A percentile compares a stretch with the other conserved stretches of the same genome.
Conservation (phyloP, 35 echinoderm and acorn worm genomes). For the Patiria miniata region DNA sequence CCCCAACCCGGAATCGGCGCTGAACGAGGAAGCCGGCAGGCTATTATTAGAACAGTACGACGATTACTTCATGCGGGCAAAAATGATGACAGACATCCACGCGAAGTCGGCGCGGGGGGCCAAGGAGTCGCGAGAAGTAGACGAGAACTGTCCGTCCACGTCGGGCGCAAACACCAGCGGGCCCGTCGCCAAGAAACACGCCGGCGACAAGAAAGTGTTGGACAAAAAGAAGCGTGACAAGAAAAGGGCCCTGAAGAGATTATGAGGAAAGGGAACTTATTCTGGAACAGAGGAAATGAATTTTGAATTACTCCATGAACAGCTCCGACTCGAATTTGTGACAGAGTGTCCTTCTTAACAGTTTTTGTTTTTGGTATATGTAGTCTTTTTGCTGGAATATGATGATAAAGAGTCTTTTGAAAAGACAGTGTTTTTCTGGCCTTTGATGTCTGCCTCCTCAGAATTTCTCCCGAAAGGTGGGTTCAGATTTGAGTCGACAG, state of each 20-base stretch:
- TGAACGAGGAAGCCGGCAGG: slow-evolving; percentile 98
- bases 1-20: slow-evolving; percentile 95
- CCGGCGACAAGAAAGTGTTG: slow-evolving; percentile 92
- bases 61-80: slow-evolving; percentile 87
- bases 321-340: too few relatives aligned
- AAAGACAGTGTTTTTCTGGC: too few relatives aligned
- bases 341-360: too few relatives aligned
- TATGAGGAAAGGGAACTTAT: slow-evolving; percentile 55
- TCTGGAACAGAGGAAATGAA: too few relatives aligned
- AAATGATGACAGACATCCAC: slow-evolving; percentile 99
- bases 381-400: too few relatives aligned
- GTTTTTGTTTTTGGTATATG: too few relatives aligned
- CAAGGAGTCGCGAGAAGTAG: slow-evolving; percentile 68
- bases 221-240: slow-evolving; percentile 98
- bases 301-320: too few relatives aligned
- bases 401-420: too few relatives aligned
- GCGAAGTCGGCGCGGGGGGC: slow-evolving; percentile 64
- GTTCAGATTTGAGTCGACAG: too few relatives aligned
- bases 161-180: slow-evolving; percentile 46
- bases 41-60: slow-evolving; percentile 97
- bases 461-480: too few relatives aligned
- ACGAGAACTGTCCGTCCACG: slow-evolving; percentile 71
- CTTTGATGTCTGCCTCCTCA: too few relatives aligned
- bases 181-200: slow-evolving; percentile 86
- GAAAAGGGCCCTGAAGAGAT: slow-evolving; percentile 96